Conservation (phyloP, 1,140 invertebrate species). For the Bombus waltoni region DNA sequence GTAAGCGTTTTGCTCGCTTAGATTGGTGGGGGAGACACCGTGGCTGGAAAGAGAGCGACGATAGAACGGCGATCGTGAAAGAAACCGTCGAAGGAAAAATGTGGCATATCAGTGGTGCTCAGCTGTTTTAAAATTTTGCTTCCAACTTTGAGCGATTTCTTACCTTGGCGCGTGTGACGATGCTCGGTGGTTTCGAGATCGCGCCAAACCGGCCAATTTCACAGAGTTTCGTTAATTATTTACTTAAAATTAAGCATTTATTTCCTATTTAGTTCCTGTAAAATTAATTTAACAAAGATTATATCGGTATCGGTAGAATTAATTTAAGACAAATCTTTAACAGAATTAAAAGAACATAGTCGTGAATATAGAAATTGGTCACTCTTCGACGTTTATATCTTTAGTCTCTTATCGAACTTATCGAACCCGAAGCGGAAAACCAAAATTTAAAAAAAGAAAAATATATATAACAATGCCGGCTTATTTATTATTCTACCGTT, state of each 20-base stretch:
- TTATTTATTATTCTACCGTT: not conserved
- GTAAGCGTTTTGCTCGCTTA: slow-evolving; percentile 49
- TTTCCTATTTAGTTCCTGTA: no score
- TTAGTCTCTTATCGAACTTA: no score
- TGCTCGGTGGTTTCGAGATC: no score
- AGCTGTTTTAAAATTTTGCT: not conserved
- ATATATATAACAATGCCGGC: not conserved
- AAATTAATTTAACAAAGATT: no score
- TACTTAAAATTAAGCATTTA: no score
- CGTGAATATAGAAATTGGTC: no score
- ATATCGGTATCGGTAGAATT: no score
- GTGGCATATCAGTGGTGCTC: slow-evolving; percentile 54
- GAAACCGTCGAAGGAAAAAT: slow-evolving; percentile 30
- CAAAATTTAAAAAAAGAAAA: not conserved
- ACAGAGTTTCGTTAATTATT: not conserved
- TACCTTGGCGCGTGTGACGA: not conserved
- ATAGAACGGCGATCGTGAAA: slow-evolving; percentile 27
- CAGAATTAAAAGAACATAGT: no score
- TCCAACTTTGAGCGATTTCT: not conserved
- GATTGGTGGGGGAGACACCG: slow-evolving; percentile 16
- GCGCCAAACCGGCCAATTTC: not conserved
- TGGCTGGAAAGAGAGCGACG: slow-evolving; percentile 29
- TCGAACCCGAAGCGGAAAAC: not conserved
- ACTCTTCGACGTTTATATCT: no score
- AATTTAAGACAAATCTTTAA: no score